These are phyloP conservation scores for Lytechinus pictus DNA, from an alignment of 35 echinoderm and acorn worm genomes.

Conservation along the genomic window DNA sequence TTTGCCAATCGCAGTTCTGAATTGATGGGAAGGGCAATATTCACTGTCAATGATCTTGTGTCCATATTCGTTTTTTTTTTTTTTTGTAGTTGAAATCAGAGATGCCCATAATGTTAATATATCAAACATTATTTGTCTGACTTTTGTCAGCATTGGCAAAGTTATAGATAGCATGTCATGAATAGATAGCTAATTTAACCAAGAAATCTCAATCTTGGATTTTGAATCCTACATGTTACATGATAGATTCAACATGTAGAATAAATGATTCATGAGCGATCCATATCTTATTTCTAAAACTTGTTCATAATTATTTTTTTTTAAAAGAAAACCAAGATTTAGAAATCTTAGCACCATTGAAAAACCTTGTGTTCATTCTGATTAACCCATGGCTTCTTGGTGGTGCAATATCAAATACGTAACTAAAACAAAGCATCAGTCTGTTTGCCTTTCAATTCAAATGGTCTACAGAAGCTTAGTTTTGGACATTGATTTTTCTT, in stretches of 20 bases:
- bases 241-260: too few relatives aligned
- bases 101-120: too few relatives aligned
- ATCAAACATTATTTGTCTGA: too few relatives aligned
- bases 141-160: too few relatives aligned
- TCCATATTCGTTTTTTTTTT: too few relatives aligned
- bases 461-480: background rate
- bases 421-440: background rate
- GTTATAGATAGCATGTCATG: too few relatives aligned
- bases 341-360: background rate
- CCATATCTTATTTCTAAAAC: too few relatives aligned
- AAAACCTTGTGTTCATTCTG: constrained; percentile 18
- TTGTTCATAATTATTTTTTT: background rate
- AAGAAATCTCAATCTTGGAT: background rate
- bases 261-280: background rate
- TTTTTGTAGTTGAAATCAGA: too few relatives aligned
- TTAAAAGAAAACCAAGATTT: background rate
- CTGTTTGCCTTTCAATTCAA: background rate
- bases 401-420: background rate
- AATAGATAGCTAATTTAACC: background rate
- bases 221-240: background rate
- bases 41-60: too few relatives aligned
- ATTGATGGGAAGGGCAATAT: too few relatives aligned
- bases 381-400: constrained; percentile 16
- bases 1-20: too few relatives aligned
- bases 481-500: background rate